Conservation (phyloP, 1,140 invertebrate genomes). For the Drosophila sulfurigaster region DNA sequence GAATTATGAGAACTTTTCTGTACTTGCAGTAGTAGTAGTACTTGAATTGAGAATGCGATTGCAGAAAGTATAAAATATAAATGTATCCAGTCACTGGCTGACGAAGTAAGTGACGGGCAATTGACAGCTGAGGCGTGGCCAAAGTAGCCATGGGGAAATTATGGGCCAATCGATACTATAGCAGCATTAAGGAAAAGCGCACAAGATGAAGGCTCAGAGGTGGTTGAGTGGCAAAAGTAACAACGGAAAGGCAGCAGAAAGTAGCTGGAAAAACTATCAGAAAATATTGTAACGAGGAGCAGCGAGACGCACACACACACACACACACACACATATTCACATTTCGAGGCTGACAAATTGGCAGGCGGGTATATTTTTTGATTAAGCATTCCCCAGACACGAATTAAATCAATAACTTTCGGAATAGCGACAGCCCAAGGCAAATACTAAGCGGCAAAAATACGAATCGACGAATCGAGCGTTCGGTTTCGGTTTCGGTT, state of each 20-base stretch:
- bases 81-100: conserved; percentile 11
- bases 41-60: background rate
- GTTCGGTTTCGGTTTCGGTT: conserved; percentile 29
- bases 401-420: conserved; percentile 81
- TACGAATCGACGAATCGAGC: conserved; percentile 15
- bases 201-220: background rate
- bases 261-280: conserved; percentile 30
- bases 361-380: conserved; percentile 65
- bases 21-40: background rate
- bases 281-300: conserved; percentile 18
- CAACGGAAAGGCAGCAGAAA: background rate
- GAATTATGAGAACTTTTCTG: too few species aligned
- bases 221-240: background rate
- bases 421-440: conserved; percentile 39
- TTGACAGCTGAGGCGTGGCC: conserved; percentile 36
- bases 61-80: conserved; percentile 1
- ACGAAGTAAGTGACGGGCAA: conserved; percentile 35
- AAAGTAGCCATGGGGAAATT: conserved; percentile 48
- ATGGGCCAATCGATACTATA: conserved; percentile 46
- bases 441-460: conserved; percentile 36
- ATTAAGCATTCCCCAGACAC: conserved; percentile 81
- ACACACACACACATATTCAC: conserved; percentile 32
- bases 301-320: background rate
- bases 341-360: conserved; percentile 51
- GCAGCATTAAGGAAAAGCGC: background rate